A percentile compares a stretch with the other conserved stretches of the same genome.
Conservation (phyloP, 2,888 invertebrate species). For the Flexamia atlantica region DNA sequence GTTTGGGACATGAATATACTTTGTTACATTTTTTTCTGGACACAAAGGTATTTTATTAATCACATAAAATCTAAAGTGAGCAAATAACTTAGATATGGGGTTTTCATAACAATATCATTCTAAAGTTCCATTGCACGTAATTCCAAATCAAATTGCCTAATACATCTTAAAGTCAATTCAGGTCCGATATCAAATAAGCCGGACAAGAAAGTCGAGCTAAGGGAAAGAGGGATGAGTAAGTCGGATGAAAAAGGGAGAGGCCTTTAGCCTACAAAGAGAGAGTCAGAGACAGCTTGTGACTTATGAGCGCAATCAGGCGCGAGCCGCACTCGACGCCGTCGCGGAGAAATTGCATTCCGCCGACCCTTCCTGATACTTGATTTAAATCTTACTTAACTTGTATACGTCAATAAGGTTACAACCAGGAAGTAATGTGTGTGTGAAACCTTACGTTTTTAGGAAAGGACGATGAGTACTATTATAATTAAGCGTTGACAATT, state of each 20-base stretch:
- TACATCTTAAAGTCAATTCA: not conserved
- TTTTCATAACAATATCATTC: no score
- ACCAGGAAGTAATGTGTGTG: no score
- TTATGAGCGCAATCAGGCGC: constrained; percentile 43
- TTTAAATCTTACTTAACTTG: constrained; percentile 54
- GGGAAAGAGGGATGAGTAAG: constrained; percentile 34
- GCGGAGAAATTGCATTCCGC: constrained; percentile 49
- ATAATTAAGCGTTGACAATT: no score
- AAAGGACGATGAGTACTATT: no score
- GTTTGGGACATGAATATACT: no score
- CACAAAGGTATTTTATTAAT: no score
- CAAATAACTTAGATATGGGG: no score
- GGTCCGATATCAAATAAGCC: constrained; percentile 19
- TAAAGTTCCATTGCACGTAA: no score
- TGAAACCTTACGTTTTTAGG: no score
- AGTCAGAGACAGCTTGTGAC: constrained; percentile 26
- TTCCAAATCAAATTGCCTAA: no score
- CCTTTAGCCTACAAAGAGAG: not conserved
- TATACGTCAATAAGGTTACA: not conserved
- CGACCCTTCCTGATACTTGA: constrained; percentile 34
- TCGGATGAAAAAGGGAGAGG: constrained; percentile 30
- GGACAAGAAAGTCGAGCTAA: not conserved
- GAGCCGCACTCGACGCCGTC: not conserved
- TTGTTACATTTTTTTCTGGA: no score
- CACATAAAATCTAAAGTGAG: no score